Conservation (phyloP, 2,797 vertebrate genomes). For the Ctenopoma kingsleyae region DNA sequence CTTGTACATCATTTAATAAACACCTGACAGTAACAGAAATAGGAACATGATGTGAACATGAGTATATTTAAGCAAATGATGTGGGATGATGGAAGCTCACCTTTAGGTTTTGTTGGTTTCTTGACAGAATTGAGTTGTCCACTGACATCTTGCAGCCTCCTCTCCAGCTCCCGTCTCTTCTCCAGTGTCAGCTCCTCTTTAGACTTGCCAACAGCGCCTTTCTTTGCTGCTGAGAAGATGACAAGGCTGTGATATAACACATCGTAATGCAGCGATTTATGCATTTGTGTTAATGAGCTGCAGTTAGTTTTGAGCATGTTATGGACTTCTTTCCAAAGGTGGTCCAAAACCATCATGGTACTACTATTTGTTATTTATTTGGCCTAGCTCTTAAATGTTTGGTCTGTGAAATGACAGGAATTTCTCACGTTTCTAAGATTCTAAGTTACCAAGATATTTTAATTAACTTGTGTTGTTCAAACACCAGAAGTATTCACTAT, state of each 20-base stretch:
- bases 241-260: background rate
- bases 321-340: background rate
- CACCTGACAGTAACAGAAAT: too few species aligned
- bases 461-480: background rate
- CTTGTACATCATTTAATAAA: too few species aligned
- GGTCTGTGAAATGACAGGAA: background rate
- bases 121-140: constrained; percentile 94
- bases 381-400: background rate
- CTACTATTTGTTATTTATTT: background rate
- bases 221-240: constrained; percentile 80
- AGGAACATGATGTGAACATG: too few species aligned
- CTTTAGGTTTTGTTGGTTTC: constrained; percentile 91
- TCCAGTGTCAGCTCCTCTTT: constrained; percentile 93
- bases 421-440: too few species aligned
- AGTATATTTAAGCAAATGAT: too few species aligned
- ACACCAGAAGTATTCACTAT: too few species aligned
- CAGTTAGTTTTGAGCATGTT: background rate
- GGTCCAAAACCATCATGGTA: background rate
- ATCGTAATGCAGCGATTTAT: too few species aligned
- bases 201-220: constrained; percentile 86
- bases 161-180: constrained; percentile 93
- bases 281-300: background rate
- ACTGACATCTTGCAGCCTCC: constrained; percentile 92
- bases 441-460: background rate
- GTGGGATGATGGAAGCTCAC: constrained; percentile 81